Conservation (phyloP, 2,797 vertebrate species). For the Natrix natrix region DNA sequence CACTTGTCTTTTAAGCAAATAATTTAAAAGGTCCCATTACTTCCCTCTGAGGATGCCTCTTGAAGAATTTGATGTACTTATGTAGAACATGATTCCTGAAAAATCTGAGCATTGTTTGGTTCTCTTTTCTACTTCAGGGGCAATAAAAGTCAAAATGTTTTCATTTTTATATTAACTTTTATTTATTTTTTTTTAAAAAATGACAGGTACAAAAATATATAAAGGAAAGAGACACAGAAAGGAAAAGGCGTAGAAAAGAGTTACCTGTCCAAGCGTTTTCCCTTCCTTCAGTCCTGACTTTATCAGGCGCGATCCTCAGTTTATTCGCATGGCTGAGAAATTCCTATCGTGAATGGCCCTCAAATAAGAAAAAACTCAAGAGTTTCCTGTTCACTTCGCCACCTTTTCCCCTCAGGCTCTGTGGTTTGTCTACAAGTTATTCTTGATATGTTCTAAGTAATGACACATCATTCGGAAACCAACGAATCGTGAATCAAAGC, state of each 20-base stretch:
- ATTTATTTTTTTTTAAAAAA: neutral
- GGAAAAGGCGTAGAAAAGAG: neutral
- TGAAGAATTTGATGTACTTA: neutral
- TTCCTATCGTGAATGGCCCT: neutral
- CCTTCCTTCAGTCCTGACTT: accelerated
- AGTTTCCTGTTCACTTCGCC: neutral
- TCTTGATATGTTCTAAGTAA: constrained; percentile 63
- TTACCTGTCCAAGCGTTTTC: accelerated
- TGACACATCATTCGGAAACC: constrained; percentile 65
- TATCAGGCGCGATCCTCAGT: accelerated
- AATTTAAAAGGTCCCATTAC: neutral
- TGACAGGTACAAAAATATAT: neutral
- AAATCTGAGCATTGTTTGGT: neutral
- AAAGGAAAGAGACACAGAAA: neutral
- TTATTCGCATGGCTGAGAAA: neutral
- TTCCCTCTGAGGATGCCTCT: neutral
- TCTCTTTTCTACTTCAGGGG: neutral
- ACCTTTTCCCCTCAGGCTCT: constrained; percentile 18
- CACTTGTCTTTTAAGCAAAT: neutral
- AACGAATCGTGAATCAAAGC: constrained; percentile 65
- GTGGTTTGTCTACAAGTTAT: constrained; percentile 36
- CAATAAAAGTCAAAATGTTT: accelerated
- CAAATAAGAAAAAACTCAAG: constrained; percentile 7
- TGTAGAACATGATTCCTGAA: accelerated
- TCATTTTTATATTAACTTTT: neutral